These are phyloP conservation scores for Drosophila murphyi DNA, from an alignment of 1,140 invertebrate species.

Conservation along the genomic window DNA sequence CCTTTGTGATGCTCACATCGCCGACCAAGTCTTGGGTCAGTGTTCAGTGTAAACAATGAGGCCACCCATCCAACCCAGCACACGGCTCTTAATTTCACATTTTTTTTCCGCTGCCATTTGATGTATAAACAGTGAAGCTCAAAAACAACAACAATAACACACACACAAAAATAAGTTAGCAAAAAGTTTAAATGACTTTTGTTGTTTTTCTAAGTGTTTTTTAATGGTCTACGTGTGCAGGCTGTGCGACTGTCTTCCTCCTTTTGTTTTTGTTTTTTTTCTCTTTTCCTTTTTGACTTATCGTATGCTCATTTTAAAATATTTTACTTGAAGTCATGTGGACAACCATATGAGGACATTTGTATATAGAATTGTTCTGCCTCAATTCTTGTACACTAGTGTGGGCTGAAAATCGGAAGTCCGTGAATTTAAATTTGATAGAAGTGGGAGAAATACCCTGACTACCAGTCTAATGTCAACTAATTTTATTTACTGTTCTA, in stretches of 20 bases:
- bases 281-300: constrained; percentile 13
- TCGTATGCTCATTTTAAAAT: constrained; percentile 56
- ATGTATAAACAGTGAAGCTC: constrained; percentile 34
- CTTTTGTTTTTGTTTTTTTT: no score
- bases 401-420: not conserved
- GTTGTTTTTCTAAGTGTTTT: constrained; percentile 83
- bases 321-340: constrained; percentile 25
- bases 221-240: constrained; percentile 80
- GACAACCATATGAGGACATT: constrained; percentile 13
- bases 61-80: constrained; percentile 40
- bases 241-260: constrained; percentile 40
- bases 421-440: not conserved
- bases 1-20: constrained; percentile 84
- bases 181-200: constrained; percentile 83
- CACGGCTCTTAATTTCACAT: constrained; percentile 80
- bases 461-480: no score
- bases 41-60: constrained; percentile 68
- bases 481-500: not conserved
- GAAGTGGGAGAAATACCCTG: not conserved
- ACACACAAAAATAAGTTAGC: constrained; percentile 53
- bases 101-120: constrained; percentile 52
- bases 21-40: constrained; percentile 81
- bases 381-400: not conserved
- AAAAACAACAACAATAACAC: constrained; percentile 22
- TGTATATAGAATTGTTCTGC: not conserved